phyloP scores from a whole-genome alignment of 2,888 invertebrate genomes.

The Acleris laterana region DNA sequence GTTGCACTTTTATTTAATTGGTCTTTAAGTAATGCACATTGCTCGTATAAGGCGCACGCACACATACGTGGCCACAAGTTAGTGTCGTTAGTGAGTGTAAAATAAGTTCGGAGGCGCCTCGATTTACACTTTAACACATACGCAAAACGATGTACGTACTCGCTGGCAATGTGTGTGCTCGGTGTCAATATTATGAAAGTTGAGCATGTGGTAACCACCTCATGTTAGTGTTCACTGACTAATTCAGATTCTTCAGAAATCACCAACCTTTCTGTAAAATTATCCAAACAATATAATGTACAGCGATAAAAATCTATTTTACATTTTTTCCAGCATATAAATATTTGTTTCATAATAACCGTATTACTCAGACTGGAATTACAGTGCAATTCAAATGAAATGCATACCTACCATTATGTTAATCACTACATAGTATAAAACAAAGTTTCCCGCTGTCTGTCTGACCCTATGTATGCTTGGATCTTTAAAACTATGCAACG shows the following conservation, averaged over 20 bases:
- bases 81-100: conserved; percentile 44
- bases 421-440: too few relatives aligned
- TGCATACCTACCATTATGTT: too few relatives aligned
- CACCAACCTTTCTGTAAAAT: conserved; percentile 58
- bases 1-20: conserved; percentile 26
- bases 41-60: conserved; percentile 38
- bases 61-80: conserved; percentile 42
- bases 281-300: conserved; percentile 15
- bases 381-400: too few relatives aligned
- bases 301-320: conserved; percentile 7
- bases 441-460: too few relatives aligned
- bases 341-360: too few relatives aligned
- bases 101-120: conserved; percentile 54
- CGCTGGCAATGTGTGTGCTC: conserved; percentile 46
- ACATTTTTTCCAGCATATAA: background rate
- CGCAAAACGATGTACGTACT: conserved; percentile 43
- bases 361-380: too few relatives aligned
- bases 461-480: too few relatives aligned
- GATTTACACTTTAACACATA: conserved; percentile 61
- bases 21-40: conserved; percentile 28
- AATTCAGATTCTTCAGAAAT: conserved; percentile 62
- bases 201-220: conserved; percentile 55
- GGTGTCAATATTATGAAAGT: conserved; percentile 54
- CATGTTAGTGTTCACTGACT: conserved; percentile 53
- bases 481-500: too few relatives aligned